Percentiles rank a stretch among this genome's conserved stretches.
phyloP scores from a whole-genome alignment of 1,140 invertebrate species.

The Bradysia coprophila region DNA sequence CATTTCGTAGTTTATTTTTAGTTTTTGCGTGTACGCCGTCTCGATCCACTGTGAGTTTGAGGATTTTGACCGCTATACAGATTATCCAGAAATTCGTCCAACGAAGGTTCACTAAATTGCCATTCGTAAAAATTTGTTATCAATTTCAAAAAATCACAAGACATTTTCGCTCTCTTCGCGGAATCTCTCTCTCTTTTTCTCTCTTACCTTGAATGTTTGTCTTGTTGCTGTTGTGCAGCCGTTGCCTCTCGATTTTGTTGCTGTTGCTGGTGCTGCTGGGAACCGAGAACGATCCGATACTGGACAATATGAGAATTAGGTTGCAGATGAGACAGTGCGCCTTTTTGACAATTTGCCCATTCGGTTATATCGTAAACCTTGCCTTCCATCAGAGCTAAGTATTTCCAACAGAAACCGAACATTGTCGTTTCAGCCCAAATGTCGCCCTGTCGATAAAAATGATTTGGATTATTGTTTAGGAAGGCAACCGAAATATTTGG shows the following conservation, averaged over 20 bases:
- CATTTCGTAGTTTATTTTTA: too few species aligned
- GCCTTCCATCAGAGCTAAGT: conserved; percentile 92
- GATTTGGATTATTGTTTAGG: too few species aligned
- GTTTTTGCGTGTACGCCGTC: conserved; percentile 17
- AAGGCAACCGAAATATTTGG: too few species aligned
- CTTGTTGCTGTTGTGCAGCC: conserved; percentile 13
- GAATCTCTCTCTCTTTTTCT: not conserved
- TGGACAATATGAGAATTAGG: conserved; percentile 82
- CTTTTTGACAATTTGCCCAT: conserved; percentile 85
- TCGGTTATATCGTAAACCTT: conserved; percentile 88
- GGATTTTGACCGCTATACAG: conserved; percentile 23
- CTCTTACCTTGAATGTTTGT: too few species aligned
- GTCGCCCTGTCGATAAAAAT: conserved; percentile 76
- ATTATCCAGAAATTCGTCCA: conserved; percentile 22
- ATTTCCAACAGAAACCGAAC: conserved; percentile 78
- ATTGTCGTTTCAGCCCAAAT: conserved; percentile 86
- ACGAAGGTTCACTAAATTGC: conserved; percentile 17
- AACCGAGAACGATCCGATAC: conserved; percentile 74
- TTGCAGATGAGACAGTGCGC: conserved; percentile 55
- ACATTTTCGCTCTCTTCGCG: not conserved
- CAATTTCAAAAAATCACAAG: not conserved
- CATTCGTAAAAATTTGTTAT: conserved; percentile 3
- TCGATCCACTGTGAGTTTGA: conserved; percentile 12
- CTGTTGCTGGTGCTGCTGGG: conserved; percentile 29
- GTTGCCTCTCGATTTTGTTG: conserved; percentile 20